These are phyloP conservation scores for Apteryx mantelli DNA, from an alignment of 2,113 vertebrate species.

Conservation along the genomic window DNA sequence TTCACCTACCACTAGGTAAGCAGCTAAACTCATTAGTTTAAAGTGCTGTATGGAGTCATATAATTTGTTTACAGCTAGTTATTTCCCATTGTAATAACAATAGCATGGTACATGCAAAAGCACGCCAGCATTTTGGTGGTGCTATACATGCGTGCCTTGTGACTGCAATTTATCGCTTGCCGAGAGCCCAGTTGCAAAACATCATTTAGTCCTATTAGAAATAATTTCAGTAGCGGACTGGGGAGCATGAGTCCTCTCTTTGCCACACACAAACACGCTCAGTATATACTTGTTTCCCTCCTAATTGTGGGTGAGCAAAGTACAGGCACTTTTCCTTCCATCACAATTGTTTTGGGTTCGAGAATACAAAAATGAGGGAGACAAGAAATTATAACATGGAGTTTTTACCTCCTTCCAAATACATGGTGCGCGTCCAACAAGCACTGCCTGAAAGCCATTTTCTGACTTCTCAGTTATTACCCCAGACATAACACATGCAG, in stretches of 20 bases:
- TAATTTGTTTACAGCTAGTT: slow-evolving; percentile 27
- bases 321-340: not conserved
- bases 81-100: slow-evolving; percentile 24
- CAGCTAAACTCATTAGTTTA: not conserved
- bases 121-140: not conserved
- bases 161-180: not conserved
- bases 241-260: not conserved
- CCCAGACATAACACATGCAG: not conserved
- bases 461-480: not conserved
- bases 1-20: slow-evolving; percentile 50
- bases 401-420: not conserved
- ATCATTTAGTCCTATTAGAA: not conserved
- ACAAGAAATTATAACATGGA: not conserved
- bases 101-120: slow-evolving; percentile 13
- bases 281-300: slow-evolving; percentile 2
- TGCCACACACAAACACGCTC: not conserved
- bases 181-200: not conserved
- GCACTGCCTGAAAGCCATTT: not conserved
- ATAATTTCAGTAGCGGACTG: not conserved
- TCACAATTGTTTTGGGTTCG: not conserved
- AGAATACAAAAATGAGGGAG: not conserved
- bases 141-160: not conserved
- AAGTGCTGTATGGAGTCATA: not conserved
- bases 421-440: not conserved
- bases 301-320: not conserved